Percentiles rank a stretch among this genome's conserved stretches.
phyloP scores from a whole-genome alignment of 1,140 invertebrate species.

The Diploscapter pachys region DNA sequence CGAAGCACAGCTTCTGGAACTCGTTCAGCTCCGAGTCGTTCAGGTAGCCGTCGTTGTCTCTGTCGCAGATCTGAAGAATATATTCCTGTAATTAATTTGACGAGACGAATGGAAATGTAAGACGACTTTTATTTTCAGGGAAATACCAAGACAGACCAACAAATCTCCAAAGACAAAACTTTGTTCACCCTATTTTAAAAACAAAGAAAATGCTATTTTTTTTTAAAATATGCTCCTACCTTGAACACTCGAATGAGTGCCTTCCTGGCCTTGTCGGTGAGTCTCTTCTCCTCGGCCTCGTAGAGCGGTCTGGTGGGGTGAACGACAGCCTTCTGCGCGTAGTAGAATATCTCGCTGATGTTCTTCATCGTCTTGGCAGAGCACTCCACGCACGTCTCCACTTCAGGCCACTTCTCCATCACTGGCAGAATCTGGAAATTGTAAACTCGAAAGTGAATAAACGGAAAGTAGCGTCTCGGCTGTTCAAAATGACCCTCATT shows the following conservation, averaged over 20 bases:
- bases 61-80: constrained; percentile 77
- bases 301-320: constrained; percentile 95
- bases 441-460: constrained; percentile 32
- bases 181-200: too few species aligned
- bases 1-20: constrained; percentile 91
- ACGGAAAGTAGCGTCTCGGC: too few species aligned
- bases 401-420: constrained; percentile 95
- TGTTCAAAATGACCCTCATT: too few species aligned
- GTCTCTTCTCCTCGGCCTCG: constrained; percentile 88
- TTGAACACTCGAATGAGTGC: constrained; percentile 92
- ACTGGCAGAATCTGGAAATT: constrained; percentile 76
- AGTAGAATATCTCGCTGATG: constrained; percentile 99
- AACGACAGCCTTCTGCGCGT: constrained; percentile 79
- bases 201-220: too few species aligned
- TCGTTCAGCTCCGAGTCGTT: constrained; percentile 93
- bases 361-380: constrained; percentile 96
- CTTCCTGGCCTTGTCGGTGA: constrained; percentile 86
- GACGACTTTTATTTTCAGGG: too few species aligned
- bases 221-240: constrained; percentile 63
- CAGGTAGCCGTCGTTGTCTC: constrained; percentile 90
- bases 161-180: too few species aligned
- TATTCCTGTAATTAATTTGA: not conserved
- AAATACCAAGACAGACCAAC: too few species aligned
- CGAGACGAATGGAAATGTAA: too few species aligned
- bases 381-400: constrained; percentile 99